These are phyloP conservation scores for Drosophila imparisetae DNA, from an alignment of 2,888 invertebrate species.

Conservation along the genomic window DNA sequence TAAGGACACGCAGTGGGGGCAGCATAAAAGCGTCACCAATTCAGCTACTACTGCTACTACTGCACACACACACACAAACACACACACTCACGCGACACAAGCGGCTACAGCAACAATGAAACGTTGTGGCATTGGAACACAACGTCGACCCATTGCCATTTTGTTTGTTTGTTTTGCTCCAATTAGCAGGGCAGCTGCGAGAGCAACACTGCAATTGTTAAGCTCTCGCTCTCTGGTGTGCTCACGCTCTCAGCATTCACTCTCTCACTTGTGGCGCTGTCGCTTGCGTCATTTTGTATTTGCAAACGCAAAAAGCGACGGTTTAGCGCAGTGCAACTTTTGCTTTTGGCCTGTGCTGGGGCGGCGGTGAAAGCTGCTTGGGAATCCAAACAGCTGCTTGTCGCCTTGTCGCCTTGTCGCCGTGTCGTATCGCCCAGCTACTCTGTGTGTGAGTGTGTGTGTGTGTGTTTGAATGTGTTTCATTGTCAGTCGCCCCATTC, in stretches of 20 bases:
- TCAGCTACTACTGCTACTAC: conserved; percentile 52
- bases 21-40: conserved; percentile 43
- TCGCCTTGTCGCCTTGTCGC: conserved; percentile 69
- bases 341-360: conserved; percentile 63
- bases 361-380: conserved; percentile 76
- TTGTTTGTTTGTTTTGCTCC: conserved; percentile 78
- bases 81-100: background rate
- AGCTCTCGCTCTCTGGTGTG: conserved; percentile 13
- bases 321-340: conserved; percentile 41
- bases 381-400: conserved; percentile 79
- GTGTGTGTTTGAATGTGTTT: conserved; percentile 56
- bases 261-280: conserved; percentile 58
- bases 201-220: conserved; percentile 25
- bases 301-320: conserved; percentile 56
- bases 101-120: conserved; percentile 59
- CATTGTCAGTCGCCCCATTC: conserved; percentile 77
- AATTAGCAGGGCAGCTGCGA: conserved; percentile 63
- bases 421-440: conserved; percentile 40
- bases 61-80: conserved; percentile 6
- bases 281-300: conserved; percentile 72
- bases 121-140: conserved; percentile 70
- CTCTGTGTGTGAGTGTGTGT: background rate
- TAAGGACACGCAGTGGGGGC: conserved; percentile 67
- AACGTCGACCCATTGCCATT: conserved; percentile 68
- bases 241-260: conserved; percentile 15